A percentile compares a stretch with the other conserved stretches of the same genome.
These are phyloP conservation scores for Pachyramphus minor DNA, from an alignment of 2,113 vertebrate species.

Conservation along the genomic window DNA sequence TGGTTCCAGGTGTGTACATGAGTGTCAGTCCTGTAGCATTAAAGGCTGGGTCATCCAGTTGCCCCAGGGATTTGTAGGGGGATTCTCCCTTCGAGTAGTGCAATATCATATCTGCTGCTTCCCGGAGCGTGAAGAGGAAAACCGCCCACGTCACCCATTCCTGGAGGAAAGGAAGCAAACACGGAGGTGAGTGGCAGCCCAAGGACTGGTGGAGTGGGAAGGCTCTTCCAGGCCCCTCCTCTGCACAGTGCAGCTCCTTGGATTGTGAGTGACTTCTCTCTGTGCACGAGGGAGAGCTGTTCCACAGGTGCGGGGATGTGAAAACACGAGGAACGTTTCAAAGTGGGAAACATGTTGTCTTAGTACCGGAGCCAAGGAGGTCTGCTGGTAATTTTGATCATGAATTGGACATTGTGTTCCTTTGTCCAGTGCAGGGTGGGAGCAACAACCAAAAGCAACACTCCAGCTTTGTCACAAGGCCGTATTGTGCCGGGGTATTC, in stretches of 20 bases:
- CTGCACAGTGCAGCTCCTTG: not conserved
- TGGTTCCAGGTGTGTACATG: constrained; percentile 74
- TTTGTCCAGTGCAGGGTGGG: not conserved
- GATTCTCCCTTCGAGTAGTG: accelerated
- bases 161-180: constrained; percentile 17
- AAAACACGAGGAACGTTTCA: accelerated
- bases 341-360: not conserved
- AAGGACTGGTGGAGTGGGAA: not conserved
- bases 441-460: not conserved
- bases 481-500: accelerated
- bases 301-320: not conserved
- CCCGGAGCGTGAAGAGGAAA: constrained; percentile 28
- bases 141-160: constrained; percentile 71
- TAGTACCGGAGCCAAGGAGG: not conserved
- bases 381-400: not conserved
- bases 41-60: not conserved
- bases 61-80: not conserved
- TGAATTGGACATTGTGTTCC: not conserved
- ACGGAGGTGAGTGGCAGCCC: not conserved
- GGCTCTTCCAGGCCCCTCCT: not conserved
- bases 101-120: accelerated
- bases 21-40: not conserved
- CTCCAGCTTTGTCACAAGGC: not conserved
- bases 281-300: not conserved
- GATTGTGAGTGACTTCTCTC: accelerated